Evolutionary conservation across 1,140 invertebrate species (phyloP).

Genomic region (Drosophila truncata): DNA sequence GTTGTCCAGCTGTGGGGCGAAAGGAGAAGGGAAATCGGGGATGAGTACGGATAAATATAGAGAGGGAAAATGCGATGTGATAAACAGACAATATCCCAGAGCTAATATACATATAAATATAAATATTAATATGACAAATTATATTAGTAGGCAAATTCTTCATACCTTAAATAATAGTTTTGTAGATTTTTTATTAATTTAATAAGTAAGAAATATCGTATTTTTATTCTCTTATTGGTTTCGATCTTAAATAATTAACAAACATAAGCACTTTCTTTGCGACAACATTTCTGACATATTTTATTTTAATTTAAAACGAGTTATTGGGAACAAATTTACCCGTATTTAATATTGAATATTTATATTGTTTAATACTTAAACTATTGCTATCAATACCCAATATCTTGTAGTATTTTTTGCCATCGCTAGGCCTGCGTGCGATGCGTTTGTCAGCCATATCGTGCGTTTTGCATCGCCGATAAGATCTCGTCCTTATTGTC

Average conservation of each 20-base stretch:
- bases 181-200: not conserved
- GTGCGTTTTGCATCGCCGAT: conserved; percentile 49
- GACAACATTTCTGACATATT: not conserved
- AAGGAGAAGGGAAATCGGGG: conserved; percentile 29
- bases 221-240: not conserved
- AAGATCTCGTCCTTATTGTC: conserved; percentile 51
- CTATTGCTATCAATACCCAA: not conserved
- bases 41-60: conserved; percentile 1
- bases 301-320: not conserved
- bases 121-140: not conserved
- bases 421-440: not conserved
- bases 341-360: too few relatives aligned
- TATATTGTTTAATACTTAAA: not conserved
- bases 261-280: not conserved
- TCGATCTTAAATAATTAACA: not conserved
- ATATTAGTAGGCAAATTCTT: not conserved
- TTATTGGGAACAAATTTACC: not conserved
- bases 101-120: not conserved
- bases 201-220: not conserved
- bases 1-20: conserved; percentile 94
- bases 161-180: not conserved
- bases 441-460: conserved; percentile 40
- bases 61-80: not conserved
- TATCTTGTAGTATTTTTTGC: not conserved
- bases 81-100: not conserved